Conservation (phyloP, 2,113 vertebrate species). For the Gnathonemus longibarbis region DNA sequence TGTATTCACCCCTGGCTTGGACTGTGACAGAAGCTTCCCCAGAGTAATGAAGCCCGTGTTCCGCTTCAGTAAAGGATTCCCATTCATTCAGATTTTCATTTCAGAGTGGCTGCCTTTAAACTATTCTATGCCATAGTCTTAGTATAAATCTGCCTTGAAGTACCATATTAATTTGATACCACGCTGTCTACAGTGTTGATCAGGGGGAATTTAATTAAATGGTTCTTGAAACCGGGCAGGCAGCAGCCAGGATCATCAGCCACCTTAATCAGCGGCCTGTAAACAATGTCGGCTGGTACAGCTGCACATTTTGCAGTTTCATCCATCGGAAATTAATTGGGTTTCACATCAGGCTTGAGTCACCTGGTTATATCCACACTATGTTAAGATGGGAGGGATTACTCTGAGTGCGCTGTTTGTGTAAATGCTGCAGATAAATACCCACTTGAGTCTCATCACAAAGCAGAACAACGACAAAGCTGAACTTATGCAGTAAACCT, state of each 20-base stretch:
- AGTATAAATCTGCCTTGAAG: not conserved
- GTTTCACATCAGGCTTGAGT: not conserved
- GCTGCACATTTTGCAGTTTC: not conserved
- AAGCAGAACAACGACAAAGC: not conserved
- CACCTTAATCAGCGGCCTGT: not conserved
- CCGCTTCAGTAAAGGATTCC: not conserved
- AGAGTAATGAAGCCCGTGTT: not conserved
- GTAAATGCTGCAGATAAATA: not conserved
- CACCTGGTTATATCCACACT: not conserved
- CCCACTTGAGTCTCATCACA: not conserved
- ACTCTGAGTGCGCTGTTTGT: not conserved
- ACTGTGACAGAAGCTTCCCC: not conserved
- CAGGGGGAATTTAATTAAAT: conserved; percentile 2
- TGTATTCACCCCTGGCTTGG: not conserved
- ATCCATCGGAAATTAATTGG: not conserved
- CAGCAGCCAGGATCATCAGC: not conserved
- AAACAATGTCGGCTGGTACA: not conserved
- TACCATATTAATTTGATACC: conserved; percentile 3
- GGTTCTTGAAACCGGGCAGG: not conserved
- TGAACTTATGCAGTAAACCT: not conserved
- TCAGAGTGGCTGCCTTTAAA: not conserved
- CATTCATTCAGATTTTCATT: conserved; percentile 7
- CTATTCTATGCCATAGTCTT: not conserved
- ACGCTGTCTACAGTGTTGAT: not conserved
- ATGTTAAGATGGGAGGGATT: not conserved